phyloP scores from a whole-genome alignment of 1,140 invertebrate species.

The Portunus trituberculatus region DNA sequence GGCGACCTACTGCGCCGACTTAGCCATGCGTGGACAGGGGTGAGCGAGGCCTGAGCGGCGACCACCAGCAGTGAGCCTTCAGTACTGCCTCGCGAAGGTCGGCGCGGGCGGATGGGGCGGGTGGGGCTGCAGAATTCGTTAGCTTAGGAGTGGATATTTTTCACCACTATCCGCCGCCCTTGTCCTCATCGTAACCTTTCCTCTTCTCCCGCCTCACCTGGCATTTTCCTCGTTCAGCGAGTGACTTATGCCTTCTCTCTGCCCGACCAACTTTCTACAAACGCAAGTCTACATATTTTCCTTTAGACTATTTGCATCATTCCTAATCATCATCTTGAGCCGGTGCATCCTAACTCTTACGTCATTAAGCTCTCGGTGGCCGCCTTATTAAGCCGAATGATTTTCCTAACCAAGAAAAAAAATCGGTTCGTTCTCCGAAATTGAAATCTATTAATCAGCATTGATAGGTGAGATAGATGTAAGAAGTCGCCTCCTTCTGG shows the following conservation, averaged over 20 bases:
- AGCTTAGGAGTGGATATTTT: neutral
- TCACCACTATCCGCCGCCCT: neutral
- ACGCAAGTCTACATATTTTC: too few relatives aligned
- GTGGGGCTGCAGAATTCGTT: neutral
- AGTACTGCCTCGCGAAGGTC: neutral
- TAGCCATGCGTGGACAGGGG: constrained; percentile 8
- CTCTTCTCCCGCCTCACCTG: neutral
- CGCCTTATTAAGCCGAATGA: too few relatives aligned
- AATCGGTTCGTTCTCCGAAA: too few relatives aligned
- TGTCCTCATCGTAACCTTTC: neutral
- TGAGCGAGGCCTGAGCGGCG: neutral
- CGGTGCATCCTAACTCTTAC: too few relatives aligned
- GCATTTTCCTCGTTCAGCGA: neutral
- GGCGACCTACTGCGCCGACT: neutral
- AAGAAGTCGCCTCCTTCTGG: neutral
- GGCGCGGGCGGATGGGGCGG: neutral
- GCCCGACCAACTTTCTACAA: neutral
- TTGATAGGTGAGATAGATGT: too few relatives aligned
- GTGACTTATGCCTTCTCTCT: neutral
- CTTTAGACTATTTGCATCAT: too few relatives aligned
- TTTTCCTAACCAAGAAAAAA: too few relatives aligned
- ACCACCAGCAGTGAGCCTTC: neutral
- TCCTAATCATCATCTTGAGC: too few relatives aligned
- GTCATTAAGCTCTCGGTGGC: too few relatives aligned
- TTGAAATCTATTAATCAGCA: too few relatives aligned